A percentile compares a stretch with the other conserved stretches of the same genome.
phyloP scores from a whole-genome alignment of 1,140 invertebrate genomes.

The Radopholus similis region DNA sequence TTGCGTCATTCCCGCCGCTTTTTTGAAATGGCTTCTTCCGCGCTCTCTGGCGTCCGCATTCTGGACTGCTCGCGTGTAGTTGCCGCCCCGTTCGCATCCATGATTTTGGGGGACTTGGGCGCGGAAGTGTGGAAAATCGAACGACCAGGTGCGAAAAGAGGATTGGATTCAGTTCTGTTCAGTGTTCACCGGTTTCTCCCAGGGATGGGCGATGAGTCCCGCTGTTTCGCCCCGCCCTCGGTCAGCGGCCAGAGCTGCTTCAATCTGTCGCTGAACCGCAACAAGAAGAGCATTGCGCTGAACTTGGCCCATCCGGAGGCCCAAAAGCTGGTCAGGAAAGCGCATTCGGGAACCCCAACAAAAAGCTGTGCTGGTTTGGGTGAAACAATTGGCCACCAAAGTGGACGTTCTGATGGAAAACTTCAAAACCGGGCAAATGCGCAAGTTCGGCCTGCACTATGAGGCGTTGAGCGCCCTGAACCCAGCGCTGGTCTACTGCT shows the following conservation, averaged over 20 bases:
- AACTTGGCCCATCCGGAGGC: conserved; percentile 75
- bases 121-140: conserved; percentile 84
- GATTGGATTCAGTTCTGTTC: background rate
- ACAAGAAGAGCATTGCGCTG: conserved; percentile 88
- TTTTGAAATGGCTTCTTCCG: too few species aligned
- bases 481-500: conserved; percentile 84
- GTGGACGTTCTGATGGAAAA: conserved; percentile 90
- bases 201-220: conserved; percentile 79
- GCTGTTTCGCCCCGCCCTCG: conserved; percentile 89
- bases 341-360: background rate
- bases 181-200: conserved; percentile 2
- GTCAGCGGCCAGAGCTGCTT: conserved; percentile 75
- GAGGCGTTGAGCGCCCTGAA: conserved; percentile 70
- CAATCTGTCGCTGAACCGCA: conserved; percentile 82
- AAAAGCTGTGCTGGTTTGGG: conserved; percentile 60
- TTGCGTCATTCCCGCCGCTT: too few species aligned
- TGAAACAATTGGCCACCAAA: conserved; percentile 65
- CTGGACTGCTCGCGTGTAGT: conserved; percentile 79
- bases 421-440: conserved; percentile 83
- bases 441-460: conserved; percentile 75
- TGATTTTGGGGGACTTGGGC: conserved; percentile 86
- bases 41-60: conserved; percentile 65
- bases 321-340: conserved; percentile 68
- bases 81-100: conserved; percentile 81
- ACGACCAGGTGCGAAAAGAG: conserved; percentile 59